phyloP scores from a whole-genome alignment of 2,888 invertebrate species.

The Dolichomitus sp. region DNA sequence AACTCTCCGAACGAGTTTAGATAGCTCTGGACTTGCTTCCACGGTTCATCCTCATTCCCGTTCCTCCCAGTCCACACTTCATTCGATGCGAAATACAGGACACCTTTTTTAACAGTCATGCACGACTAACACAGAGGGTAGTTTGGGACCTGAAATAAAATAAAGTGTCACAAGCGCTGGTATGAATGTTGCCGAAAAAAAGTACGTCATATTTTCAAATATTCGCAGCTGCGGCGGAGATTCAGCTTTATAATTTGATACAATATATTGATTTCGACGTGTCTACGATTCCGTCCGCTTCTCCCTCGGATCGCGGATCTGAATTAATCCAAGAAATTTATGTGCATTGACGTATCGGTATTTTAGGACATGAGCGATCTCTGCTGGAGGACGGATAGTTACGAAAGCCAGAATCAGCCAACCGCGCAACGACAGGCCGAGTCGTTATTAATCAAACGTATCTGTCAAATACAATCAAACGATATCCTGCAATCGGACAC shows the following conservation, averaged over 20 bases:
- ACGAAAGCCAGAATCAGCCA: slow-evolving; percentile 34
- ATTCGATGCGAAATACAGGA: slow-evolving; percentile 40
- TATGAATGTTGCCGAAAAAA: background rate
- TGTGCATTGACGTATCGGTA: slow-evolving; percentile 29
- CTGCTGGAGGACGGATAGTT: slow-evolving; percentile 16
- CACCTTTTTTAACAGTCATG: slow-evolving; percentile 1
- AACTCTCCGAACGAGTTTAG: slow-evolving; percentile 39
- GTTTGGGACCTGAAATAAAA: background rate
- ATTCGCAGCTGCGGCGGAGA: background rate
- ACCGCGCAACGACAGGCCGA: slow-evolving; percentile 37
- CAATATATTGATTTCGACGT: slow-evolving; percentile 14
- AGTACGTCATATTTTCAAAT: background rate
- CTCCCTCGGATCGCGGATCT: slow-evolving; percentile 6
- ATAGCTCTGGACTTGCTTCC: slow-evolving; percentile 42
- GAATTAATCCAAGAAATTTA: slow-evolving; percentile 46
- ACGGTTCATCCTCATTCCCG: slow-evolving; percentile 45
- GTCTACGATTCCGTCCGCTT: slow-evolving; percentile 11
- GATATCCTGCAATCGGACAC: slow-evolving; percentile 48
- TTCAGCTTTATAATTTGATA: slow-evolving; percentile 4
- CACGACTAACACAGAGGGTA: background rate
- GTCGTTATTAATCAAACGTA: slow-evolving; percentile 60
- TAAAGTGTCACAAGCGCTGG: background rate
- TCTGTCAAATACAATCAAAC: slow-evolving; percentile 56
- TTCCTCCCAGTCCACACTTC: slow-evolving; percentile 21
- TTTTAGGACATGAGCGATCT: slow-evolving; percentile 16